Evolutionary conservation across 1,140 invertebrate species (phyloP).

Genomic region (Drosophila orosa): DNA sequence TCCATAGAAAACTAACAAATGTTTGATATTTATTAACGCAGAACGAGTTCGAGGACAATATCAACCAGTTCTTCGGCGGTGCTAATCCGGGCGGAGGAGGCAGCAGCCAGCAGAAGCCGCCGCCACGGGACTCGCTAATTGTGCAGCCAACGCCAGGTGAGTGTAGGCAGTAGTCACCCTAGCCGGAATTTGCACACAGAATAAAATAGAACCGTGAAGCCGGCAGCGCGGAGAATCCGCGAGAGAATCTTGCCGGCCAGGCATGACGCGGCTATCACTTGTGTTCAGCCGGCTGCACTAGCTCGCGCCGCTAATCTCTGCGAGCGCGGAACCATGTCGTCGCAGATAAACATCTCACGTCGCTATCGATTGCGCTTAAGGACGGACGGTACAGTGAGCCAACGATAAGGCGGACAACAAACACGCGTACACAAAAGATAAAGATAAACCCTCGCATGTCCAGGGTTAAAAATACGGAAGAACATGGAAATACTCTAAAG

Average conservation of each 20-base stretch:
- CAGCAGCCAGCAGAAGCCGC: conserved; percentile 27
- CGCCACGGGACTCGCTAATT: conserved; percentile 72
- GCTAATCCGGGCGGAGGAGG: conserved; percentile 1
- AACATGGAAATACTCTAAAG: not conserved
- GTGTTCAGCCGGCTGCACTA: not conserved
- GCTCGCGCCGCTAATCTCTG: conserved; percentile 30
- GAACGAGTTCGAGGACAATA: conserved; percentile 83
- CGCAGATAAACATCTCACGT: conserved; percentile 35
- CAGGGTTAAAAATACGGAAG: not conserved
- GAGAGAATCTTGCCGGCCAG: conserved; percentile 5
- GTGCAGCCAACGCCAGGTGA: conserved; percentile 79
- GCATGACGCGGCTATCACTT: conserved; percentile 17
- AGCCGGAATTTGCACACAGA: not conserved
- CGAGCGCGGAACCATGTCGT: conserved; percentile 37
- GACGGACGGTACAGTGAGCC: conserved; percentile 19
- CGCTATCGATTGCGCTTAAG: conserved; percentile 29
- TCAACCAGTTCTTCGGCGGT: conserved; percentile 74
- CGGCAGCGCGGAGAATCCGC: conserved; percentile 6
- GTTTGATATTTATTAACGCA: conserved; percentile 33
- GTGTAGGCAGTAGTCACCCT: conserved; percentile 1
- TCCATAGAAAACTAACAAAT: not conserved
- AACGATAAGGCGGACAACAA: conserved; percentile 8
- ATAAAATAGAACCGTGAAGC: not conserved
- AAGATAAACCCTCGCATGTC: not conserved
- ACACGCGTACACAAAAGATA: not conserved